A percentile compares a stretch with the other conserved stretches of the same genome.
Conservation (phyloP, 2,797 vertebrate species). For the Molossus alvarezi region DNA sequence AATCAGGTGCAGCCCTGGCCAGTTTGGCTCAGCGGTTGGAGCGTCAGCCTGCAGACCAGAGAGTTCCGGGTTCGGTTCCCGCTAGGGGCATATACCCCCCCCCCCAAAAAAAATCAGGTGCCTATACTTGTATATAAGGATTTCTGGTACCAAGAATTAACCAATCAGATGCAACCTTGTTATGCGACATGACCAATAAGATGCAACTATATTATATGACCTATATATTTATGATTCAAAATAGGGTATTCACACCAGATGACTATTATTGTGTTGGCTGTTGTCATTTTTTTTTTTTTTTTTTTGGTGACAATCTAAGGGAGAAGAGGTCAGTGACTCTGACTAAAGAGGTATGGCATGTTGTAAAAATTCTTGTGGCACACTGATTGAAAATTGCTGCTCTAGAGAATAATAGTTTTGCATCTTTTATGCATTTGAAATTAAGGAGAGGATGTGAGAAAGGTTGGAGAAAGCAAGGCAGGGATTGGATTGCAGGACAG, state of each 20-base stretch:
- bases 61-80: too few relatives aligned
- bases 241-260: not conserved
- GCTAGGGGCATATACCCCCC: too few relatives aligned
- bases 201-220: not conserved
- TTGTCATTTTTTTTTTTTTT: not conserved
- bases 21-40: too few relatives aligned
- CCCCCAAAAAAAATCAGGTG: not conserved
- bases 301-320: not conserved
- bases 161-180: not conserved
- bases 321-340: not conserved
- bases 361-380: not conserved
- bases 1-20: not conserved
- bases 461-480: not conserved
- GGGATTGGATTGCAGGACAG: not conserved
- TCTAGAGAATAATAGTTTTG: not conserved
- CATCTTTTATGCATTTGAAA: not conserved
- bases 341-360: not conserved
- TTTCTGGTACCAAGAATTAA: not conserved
- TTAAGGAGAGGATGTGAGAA: not conserved
- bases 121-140: not conserved
- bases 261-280: not conserved
- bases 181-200: not conserved
- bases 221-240: not conserved
- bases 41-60: too few relatives aligned
- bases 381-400: not conserved